Conservation (phyloP, 2,113 vertebrate species). For the Lanius collurio region DNA sequence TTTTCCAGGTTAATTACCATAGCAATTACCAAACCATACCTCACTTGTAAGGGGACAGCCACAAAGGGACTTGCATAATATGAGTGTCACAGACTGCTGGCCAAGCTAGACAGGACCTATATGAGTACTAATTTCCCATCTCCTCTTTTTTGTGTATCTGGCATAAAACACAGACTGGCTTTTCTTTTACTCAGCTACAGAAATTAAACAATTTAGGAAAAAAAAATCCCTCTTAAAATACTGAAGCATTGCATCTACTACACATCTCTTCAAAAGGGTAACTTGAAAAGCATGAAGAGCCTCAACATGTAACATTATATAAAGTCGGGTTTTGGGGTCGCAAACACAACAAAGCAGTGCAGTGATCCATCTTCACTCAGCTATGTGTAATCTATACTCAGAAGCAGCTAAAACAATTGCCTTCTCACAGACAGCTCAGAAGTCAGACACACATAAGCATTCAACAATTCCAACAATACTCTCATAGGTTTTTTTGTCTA, state of each 20-base stretch:
- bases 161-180: background rate
- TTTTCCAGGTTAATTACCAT: constrained; percentile 55
- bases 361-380: background rate
- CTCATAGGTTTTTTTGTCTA: background rate
- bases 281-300: background rate
- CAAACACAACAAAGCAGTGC: background rate
- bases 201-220: background rate
- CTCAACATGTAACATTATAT: background rate
- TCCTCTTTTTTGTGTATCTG: background rate
- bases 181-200: background rate
- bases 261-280: background rate
- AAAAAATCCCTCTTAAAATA: background rate
- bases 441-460: background rate
- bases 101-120: background rate
- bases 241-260: background rate
- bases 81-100: background rate
- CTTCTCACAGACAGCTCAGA: background rate
- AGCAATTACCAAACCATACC: constrained; percentile 35
- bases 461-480: background rate
- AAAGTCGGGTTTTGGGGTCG: background rate
- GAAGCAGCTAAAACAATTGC: background rate
- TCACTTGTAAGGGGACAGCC: background rate
- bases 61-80: background rate
- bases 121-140: background rate
- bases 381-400: background rate